Conservation (phyloP, 2,113 vertebrate genomes). For the Elgaria multicarinata region DNA sequence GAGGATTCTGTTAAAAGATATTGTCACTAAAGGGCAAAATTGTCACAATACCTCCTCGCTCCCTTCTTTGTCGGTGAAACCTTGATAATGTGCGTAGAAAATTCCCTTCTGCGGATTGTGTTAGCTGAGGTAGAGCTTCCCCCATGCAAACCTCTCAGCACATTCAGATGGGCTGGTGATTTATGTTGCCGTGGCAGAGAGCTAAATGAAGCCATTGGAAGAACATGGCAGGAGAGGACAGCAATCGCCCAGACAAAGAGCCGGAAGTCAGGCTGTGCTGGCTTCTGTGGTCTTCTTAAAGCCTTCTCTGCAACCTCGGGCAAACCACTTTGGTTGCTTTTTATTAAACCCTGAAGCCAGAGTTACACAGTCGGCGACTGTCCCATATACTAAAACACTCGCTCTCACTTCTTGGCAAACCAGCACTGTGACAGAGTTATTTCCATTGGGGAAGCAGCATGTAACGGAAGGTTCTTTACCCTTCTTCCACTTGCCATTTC, state of each 20-base stretch:
- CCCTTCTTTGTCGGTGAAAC: slow-evolving; percentile 27
- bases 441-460: too few species aligned
- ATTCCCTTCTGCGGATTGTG: background rate
- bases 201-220: background rate
- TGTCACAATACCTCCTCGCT: slow-evolving; percentile 14
- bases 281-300: background rate
- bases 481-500: background rate
- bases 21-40: slow-evolving; percentile 40
- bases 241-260: background rate
- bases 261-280: background rate
- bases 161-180: background rate
- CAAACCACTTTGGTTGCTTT: background rate
- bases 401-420: background rate
- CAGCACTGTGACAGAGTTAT: background rate
- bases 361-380: background rate
- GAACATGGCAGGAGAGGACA: background rate
- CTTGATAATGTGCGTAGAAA: slow-evolving; percentile 10
- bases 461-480: background rate
- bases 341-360: background rate
- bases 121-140: background rate
- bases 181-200: slow-evolving; percentile 32
- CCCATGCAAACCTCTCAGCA: slow-evolving; percentile 26
- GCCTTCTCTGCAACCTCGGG: background rate
- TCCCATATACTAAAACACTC: background rate
- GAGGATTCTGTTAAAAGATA: slow-evolving; percentile 27